Evolutionary conservation across 2,797 vertebrate genomes (phyloP), one percentile per base, ranked within the genome.

Genomic region (Chromobotia macracanthus): DNA sequence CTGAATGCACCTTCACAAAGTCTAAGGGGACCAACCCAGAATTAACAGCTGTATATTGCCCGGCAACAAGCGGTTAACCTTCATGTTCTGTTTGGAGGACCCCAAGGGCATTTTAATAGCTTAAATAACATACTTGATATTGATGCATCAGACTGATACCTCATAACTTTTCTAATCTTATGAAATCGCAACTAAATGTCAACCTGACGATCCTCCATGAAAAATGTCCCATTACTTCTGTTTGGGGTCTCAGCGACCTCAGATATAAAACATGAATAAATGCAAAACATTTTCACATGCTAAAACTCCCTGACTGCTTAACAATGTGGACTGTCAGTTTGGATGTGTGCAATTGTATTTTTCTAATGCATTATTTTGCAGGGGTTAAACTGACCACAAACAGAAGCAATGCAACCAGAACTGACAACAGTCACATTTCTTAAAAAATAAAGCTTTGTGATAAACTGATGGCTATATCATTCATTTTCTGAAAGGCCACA

Each of bases 41-140:
- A 70, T 82, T 83, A 88, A 56, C 71, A 82, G 72, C 72, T 84
- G 72, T 50, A 78, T 0, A 58, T 58, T 75, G 83, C 87, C 80
- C 82, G 71, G 75, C 82, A 83, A 90, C 88, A 80, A 80, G 79
- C 48, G 21, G 28, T 46, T 48, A 53, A 58, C 16, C 38, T 38
- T 38, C 8, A 38, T 38, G 38, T 38, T 38, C 38, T 38, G 38
- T 38, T 38, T 38, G 38, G 6, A 7, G 38, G 6, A 3, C 61
- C 2, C 31, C 15, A 74, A n/a, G 55, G 38, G 3, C 60, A 16
- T 44, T 46, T 61, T 5, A 61, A 18, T 1, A 8, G 18, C 68
- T 1, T 4, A 21, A 55, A 21, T 55, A 55, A 21, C 19, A 21
- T 10, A 55, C 8, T 21, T 21, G 19, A 21, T 55, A 21, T 55